Percentiles rank a stretch among this genome's conserved stretches.
Evolutionary conservation across 1,140 invertebrate genomes (phyloP).

Genomic region (Procambarus virginalis): DNA sequence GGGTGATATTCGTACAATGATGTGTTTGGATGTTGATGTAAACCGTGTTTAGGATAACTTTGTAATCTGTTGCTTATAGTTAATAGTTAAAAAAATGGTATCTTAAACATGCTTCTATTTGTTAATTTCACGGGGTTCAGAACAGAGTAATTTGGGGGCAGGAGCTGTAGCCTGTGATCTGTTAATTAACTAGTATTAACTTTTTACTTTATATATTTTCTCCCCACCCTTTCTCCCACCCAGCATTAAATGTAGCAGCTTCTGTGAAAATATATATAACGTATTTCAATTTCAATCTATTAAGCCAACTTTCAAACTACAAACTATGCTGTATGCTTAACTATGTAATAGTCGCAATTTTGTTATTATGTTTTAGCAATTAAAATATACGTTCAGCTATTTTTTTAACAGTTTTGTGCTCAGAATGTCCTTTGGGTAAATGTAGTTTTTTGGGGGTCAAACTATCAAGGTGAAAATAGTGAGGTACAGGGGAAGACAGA

Average conservation of each 20-base stretch:
- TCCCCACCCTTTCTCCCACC: background rate
- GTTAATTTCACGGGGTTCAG: background rate
- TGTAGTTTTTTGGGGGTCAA: background rate
- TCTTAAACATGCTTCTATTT: too few species aligned
- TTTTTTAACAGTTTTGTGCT: background rate
- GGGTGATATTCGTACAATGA: too few species aligned
- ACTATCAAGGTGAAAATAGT: background rate
- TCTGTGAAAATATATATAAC: too few species aligned
- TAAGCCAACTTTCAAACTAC: background rate
- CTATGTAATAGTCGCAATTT: background rate
- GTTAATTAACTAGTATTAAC: background rate
- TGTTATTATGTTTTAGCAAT: background rate
- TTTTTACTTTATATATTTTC: background rate
- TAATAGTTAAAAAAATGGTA: too few species aligned
- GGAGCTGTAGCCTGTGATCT: too few species aligned
- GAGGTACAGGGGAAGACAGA: background rate
- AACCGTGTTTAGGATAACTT: background rate
- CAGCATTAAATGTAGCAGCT: too few species aligned
- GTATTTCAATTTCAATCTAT: too few species aligned
- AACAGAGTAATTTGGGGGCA: background rate
- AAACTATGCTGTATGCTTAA: background rate
- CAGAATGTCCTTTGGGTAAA: slow-evolving; percentile 1
- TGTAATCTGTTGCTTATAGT: too few species aligned
- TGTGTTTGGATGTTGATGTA: background rate
- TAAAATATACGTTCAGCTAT: background rate